Evolutionary conservation across 1,140 invertebrate species (phyloP).

Genomic region (Tetramorium parvispinum): DNA sequence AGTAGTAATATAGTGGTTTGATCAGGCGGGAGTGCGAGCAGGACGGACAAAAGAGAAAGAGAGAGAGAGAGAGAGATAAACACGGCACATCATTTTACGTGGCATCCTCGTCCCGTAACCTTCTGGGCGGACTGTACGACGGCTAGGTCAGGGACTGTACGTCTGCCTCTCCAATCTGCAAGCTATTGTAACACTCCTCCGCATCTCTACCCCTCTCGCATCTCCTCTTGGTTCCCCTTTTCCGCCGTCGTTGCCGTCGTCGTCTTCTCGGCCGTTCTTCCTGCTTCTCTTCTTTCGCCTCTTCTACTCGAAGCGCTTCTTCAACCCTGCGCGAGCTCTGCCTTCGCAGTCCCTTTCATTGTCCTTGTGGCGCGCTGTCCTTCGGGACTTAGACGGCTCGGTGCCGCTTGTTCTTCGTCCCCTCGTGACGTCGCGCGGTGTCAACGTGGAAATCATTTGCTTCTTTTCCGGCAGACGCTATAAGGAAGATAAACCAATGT

Average conservation of each 20-base stretch:
- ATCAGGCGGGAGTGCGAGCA: slow-evolving; percentile 23
- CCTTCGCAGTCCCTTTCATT: slow-evolving; percentile 27
- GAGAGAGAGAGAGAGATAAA: not conserved
- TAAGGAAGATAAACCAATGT: not conserved
- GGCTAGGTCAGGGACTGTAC: slow-evolving; percentile 75
- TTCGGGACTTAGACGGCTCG: slow-evolving; percentile 46
- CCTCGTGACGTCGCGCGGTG: slow-evolving; percentile 2
- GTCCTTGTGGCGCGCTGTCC: slow-evolving; percentile 37
- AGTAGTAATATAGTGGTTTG: slow-evolving; percentile 79
- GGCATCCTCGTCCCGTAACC: not conserved
- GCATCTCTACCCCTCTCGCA: slow-evolving; percentile 51
- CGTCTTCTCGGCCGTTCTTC: slow-evolving; percentile 13
- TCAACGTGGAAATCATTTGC: slow-evolving; percentile 67
- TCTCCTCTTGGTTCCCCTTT: not conserved
- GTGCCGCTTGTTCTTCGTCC: slow-evolving; percentile 28
- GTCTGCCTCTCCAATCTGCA: slow-evolving; percentile 78
- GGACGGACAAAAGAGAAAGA: not conserved
- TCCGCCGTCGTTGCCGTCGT: not conserved
- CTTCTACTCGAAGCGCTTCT: slow-evolving; percentile 63
- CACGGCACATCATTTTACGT: slow-evolving; percentile 53
- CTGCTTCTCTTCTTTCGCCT: slow-evolving; percentile 35
- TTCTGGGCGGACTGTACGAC: slow-evolving; percentile 66
- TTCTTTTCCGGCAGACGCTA: not conserved
- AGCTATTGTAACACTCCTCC: slow-evolving; percentile 77
- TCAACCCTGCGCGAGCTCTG: slow-evolving; percentile 45